Base-by-base conservation (phyloP, 2,797 vertebrate species). In the Propithecus deckenii region DNA sequence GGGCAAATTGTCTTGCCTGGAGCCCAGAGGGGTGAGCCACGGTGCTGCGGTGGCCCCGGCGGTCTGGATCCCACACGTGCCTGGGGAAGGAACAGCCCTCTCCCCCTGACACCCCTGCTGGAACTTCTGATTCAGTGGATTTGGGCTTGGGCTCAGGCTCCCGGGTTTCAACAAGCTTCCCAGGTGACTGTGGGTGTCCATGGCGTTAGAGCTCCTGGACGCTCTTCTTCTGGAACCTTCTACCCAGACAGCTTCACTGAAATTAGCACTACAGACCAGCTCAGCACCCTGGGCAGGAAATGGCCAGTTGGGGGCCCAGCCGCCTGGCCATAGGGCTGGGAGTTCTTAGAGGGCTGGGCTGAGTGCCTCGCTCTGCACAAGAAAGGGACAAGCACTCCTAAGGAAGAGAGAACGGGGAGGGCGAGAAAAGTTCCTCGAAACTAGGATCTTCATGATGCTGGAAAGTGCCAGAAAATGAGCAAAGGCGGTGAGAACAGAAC, bases 1-100 rank as follows among this genome's bases (percentile, higher is more conserved):
- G 4, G 30, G 32, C 28, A 0, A 1, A 7, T 3, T 0, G 7
- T 30, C 59, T 23, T 18, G 69, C 35, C 6, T 2, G 35, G n/a
- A 28, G n/a, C 76, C 28, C 12, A 38, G 59, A 48, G 50, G 69
- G 3, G 25, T 2, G 2, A 57, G 63, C 41, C n/a, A 23, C 13
- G 38, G 46, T 2, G 20, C 41, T 2, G 35, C 38, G n/a, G 25
- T 25, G 46, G 46, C 46, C 46, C 2, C 3, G 14, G 14, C 15
- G 48, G 48, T 14, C 48, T 15, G 1, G 8, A 46, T 84, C 48
- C 83, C 57, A 41, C 2, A 4, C 30, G 22, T 5, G 8, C 69
- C 71, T 23, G 28, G 14, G 0, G 17, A 55, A 57, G 25, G 18
- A 28, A 25, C 5, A 11, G 2, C n/a, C 3, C 55, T 23, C 55